Percentiles rank a stretch among this genome's conserved stretches.
These are phyloP conservation scores for Sepiola atlantica DNA, from an alignment of 2,888 invertebrate genomes.

Conservation along the genomic window DNA sequence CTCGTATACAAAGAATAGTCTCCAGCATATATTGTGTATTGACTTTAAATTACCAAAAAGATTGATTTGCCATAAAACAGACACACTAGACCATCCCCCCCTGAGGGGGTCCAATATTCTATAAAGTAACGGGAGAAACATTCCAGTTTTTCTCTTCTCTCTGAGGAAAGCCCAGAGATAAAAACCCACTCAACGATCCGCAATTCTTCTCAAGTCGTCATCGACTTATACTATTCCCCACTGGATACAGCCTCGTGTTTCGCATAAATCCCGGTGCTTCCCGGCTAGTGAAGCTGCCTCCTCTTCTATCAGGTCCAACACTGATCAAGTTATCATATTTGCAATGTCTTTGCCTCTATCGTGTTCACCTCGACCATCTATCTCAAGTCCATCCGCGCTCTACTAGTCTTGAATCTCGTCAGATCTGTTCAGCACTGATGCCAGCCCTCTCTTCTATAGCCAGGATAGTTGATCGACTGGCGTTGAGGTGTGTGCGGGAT, in stretches of 20 bases:
- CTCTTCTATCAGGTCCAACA: background rate
- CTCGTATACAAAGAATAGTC: no score
- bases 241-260: background rate
- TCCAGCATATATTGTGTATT: no score
- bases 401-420: background rate
- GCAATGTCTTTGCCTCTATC: background rate
- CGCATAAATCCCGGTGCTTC: background rate
- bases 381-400: background rate
- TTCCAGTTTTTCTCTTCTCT: background rate
- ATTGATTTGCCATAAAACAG: no score
- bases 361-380: background rate
- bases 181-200: background rate
- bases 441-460: background rate
- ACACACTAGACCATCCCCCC: no score
- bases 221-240: background rate
- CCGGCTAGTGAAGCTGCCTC: background rate
- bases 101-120: no score
- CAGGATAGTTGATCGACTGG: background rate
- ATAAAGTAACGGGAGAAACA: background rate
- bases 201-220: background rate
- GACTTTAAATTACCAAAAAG: no score
- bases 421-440: background rate
- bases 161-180: background rate
- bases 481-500: background rate
- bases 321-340: background rate